Base-by-base conservation (phyloP, 2,888 invertebrate genomes). In the Athrips mouffetella region DNA sequence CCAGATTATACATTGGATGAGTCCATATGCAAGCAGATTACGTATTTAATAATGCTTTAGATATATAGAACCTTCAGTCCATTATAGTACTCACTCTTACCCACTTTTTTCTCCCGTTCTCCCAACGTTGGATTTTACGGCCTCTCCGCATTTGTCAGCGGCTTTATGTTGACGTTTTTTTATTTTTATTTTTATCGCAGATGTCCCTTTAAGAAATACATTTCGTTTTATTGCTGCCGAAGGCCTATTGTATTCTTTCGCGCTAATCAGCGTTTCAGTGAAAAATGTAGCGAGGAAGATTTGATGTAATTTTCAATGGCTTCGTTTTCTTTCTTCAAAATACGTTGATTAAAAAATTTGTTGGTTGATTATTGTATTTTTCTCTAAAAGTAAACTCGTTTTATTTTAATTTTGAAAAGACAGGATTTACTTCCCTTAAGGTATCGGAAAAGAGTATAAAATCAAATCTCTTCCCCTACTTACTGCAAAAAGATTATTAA, bases 61-160 rank as follows among this genome's bases (percentile, higher is more conserved):
- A n/a, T n/a, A n/a, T 18, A n/a, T 20, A 20, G 20, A 18, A 37
- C 37, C 37, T 20, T 37, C 8, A 16, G 18, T 20, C 3, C 20
- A 18, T 20, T 37, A 20, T 20, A 18, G 18, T 20, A 20, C 18
- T 37, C 37, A 20, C n/a, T 10, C 27, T 27, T 10, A 8, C 37
- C n/a, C 7, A 18, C 20, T 37, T 37, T 37, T 37, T 20, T 13
- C 20, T n/a, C 20, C 2, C 20, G 1, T 8, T 37, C 27, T 30
- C 16, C 41, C 27, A 15, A 18, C 37, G 37, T n/a, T 20, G 20
- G 27, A 10, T 41, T 41, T 41, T 41, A 41, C 27, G 27, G 41
- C 41, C 41, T 23, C 27, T 15, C 4, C 41, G 27, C 15, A 41
- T 41, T 41, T 41, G 41, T 41, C 41, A 41, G 41, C 41, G 18